phyloP scores from a whole-genome alignment of 2,888 invertebrate species.

The Clistopyga incitator region DNA sequence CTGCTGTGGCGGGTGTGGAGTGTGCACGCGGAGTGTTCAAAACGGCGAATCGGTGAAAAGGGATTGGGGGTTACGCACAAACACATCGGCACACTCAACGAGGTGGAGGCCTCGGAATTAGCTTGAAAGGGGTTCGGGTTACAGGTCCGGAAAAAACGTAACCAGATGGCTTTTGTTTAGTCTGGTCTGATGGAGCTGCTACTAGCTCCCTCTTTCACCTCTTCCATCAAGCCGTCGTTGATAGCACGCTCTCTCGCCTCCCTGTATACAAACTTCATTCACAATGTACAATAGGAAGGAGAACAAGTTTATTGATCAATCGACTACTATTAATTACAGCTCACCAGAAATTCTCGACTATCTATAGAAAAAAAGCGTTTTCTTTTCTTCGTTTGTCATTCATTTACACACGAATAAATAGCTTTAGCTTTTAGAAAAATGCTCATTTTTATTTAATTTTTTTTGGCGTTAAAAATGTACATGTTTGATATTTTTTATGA shows the following conservation, averaged over 20 bases:
- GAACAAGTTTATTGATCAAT: constrained; percentile 31
- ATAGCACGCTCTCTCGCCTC: constrained; percentile 47
- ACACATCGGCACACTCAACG: constrained; percentile 60
- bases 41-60: constrained; percentile 60
- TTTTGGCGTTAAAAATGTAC: no score
- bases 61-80: constrained; percentile 52
- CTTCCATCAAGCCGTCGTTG: constrained; percentile 58
- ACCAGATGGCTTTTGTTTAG: constrained; percentile 79
- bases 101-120: constrained; percentile 68
- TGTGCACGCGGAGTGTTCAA: constrained; percentile 63
- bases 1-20: constrained; percentile 65
- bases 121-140: constrained; percentile 71
- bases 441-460: no score
- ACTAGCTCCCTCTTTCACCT: constrained; percentile 50
- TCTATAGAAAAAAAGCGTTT: background rate
- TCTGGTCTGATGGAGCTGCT: constrained; percentile 70
- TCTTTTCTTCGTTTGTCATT: background rate
- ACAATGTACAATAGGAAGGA: constrained; percentile 34
- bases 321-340: constrained; percentile 27
- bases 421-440: no score
- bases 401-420: no score
- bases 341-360: background rate
- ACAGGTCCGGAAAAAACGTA: constrained; percentile 61
- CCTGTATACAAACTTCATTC: constrained; percentile 46
- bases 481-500: no score